Evolutionary conservation across 2,888 invertebrate genomes (phyloP).

Genomic region (Pollenia angustigena): DNA sequence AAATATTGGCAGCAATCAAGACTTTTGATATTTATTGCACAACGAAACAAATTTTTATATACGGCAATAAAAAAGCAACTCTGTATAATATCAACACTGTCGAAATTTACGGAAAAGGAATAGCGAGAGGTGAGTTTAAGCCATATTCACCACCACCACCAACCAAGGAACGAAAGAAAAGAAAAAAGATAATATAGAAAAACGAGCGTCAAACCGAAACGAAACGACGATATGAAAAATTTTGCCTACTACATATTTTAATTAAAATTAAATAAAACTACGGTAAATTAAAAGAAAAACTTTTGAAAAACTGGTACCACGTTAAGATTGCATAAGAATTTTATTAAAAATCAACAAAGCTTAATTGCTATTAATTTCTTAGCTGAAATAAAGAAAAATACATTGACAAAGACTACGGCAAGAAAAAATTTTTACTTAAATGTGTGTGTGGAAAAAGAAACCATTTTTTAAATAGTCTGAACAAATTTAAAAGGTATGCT

Average conservation of each 20-base stretch:
- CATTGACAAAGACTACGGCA: constrained; percentile 60
- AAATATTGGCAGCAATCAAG: too few species aligned
- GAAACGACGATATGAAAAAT: constrained; percentile 70
- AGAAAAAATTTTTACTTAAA: constrained; percentile 47
- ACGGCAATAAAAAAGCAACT: neutral
- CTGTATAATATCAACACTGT: neutral
- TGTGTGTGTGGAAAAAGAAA: constrained; percentile 62
- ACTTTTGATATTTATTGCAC: too few species aligned
- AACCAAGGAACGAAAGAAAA: constrained; percentile 41
- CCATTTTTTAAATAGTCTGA: constrained; percentile 56
- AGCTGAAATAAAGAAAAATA: constrained; percentile 26
- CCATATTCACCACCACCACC: constrained; percentile 59
- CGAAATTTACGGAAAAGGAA: constrained; percentile 23
- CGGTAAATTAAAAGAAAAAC: constrained; percentile 57
- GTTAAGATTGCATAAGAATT: constrained; percentile 56
- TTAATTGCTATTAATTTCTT: constrained; percentile 21
- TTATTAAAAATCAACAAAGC: constrained; percentile 22
- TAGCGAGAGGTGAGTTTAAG: constrained; percentile 34
- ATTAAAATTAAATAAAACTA: constrained; percentile 66
- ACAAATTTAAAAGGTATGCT: constrained; percentile 43
- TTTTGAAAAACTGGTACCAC: constrained; percentile 30
- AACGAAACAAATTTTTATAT: too few species aligned
- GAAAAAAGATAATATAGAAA: constrained; percentile 67
- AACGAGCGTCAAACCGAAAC: constrained; percentile 73
- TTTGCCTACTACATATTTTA: constrained; percentile 65